These are phyloP conservation scores for Quadroppia sp. DNA, from an alignment of 2,888 invertebrate genomes.

Conservation along the genomic window DNA sequence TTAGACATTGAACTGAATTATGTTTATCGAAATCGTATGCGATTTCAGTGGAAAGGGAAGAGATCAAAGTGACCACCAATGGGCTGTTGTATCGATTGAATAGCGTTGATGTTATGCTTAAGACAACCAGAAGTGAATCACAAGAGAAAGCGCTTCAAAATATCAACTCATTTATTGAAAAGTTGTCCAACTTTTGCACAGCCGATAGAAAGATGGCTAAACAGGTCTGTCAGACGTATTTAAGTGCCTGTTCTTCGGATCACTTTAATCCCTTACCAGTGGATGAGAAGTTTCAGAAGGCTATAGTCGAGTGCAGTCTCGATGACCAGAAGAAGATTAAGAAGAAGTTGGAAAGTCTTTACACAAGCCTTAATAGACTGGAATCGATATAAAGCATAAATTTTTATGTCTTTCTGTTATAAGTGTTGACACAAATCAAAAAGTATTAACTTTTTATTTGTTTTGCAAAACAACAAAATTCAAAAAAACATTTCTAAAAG, in stretches of 20 bases:
- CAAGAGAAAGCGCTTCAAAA: constrained; percentile 52
- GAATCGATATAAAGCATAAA: no score
- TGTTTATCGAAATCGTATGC: no score
- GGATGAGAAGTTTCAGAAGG: constrained; percentile 53
- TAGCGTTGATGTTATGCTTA: constrained; percentile 53
- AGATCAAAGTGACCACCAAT: constrained; percentile 53
- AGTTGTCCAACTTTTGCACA: constrained; percentile 49
- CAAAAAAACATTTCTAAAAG: no score
- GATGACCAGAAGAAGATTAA: constrained; percentile 55
- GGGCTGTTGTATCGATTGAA: constrained; percentile 53
- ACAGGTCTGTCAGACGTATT: constrained; percentile 50
- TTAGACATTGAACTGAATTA: neutral
- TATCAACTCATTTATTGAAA: constrained; percentile 51
- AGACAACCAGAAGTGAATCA: constrained; percentile 53
- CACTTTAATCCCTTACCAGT: constrained; percentile 49
- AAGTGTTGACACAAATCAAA: no score
- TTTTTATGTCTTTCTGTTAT: no score
- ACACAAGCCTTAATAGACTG: neutral
- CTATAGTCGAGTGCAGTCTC: constrained; percentile 53
- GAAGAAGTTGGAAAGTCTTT: constrained; percentile 48
- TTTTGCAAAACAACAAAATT: no score
- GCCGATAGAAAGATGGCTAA: constrained; percentile 48
- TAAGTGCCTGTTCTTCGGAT: constrained; percentile 55
- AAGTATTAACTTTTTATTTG: no score
- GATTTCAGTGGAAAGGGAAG: constrained; percentile 53